phyloP scores from a whole-genome alignment of 2,888 invertebrate genomes.

The Diarsia brunnea region DNA sequence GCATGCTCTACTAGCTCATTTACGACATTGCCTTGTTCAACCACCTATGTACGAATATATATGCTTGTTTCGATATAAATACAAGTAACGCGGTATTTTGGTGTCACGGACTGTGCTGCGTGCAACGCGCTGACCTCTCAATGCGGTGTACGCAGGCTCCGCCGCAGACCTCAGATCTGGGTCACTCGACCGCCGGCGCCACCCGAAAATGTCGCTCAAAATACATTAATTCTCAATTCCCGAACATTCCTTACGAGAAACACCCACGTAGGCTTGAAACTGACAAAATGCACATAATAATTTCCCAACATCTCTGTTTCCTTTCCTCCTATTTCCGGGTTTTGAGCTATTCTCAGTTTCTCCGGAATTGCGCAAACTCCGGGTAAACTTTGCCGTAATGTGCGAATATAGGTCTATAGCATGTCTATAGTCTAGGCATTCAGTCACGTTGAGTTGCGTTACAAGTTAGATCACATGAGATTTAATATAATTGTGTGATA shows the following conservation, averaged over 20 bases:
- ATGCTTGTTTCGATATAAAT: constrained; percentile 68
- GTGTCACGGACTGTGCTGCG: constrained; percentile 74
- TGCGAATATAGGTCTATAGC: constrained; percentile 48
- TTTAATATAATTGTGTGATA: constrained; percentile 19
- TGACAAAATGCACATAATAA: constrained; percentile 22
- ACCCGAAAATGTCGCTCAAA: constrained; percentile 76
- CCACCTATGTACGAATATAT: constrained; percentile 47
- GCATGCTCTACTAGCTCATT: constrained; percentile 65
- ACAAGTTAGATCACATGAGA: constrained; percentile 50
- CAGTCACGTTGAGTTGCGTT: constrained; percentile 40
- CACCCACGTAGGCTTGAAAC: constrained; percentile 35
- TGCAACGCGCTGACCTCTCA: constrained; percentile 78
- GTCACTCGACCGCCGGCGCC: constrained; percentile 79
- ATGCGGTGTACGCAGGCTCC: constrained; percentile 80
- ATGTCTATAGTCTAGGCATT: constrained; percentile 25
- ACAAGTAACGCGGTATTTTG: constrained; percentile 70
- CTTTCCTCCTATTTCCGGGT: constrained; percentile 48
- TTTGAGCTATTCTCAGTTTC: constrained; percentile 57
- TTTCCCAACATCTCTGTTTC: constrained; percentile 46
- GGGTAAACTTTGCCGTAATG: constrained; percentile 33
- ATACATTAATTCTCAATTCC: constrained; percentile 53
- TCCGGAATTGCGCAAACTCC: constrained; percentile 54
- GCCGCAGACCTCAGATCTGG: constrained; percentile 80
- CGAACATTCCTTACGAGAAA: constrained; percentile 26
- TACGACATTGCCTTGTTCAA: constrained; percentile 63